These are phyloP conservation scores for Leptinotarsa defecta DNA, from an alignment of 1,140 invertebrate genomes.

Conservation along the genomic window DNA sequence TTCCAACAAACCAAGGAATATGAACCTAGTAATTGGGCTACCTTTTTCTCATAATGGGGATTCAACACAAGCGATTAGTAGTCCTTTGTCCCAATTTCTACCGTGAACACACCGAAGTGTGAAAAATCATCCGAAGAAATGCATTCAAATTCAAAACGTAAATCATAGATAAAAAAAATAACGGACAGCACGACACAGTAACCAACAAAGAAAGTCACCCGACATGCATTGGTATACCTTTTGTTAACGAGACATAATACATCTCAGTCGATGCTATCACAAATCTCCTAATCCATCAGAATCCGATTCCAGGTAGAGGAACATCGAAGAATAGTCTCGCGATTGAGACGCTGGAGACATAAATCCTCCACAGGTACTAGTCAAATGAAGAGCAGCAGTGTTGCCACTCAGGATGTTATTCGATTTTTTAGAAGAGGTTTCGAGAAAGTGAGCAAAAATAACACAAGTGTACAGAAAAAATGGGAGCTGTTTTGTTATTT, in stretches of 20 bases:
- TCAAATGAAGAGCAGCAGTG: conserved; percentile 7
- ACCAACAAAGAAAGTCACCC: conserved; percentile 5
- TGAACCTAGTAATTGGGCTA: too few species aligned
- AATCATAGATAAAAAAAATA: background rate
- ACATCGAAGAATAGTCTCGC: conserved; percentile 19
- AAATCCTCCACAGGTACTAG: conserved; percentile 38
- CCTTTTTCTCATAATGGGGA: too few species aligned
- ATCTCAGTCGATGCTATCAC: background rate
- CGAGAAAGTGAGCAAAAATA: too few species aligned
- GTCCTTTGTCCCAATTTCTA: too few species aligned
- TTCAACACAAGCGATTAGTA: too few species aligned
- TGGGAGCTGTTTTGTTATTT: too few species aligned
- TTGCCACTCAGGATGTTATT: background rate
- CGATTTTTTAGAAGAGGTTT: too few species aligned
- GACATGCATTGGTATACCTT: background rate
- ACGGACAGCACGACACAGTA: background rate
- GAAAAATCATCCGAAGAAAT: background rate
- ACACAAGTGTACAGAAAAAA: too few species aligned
- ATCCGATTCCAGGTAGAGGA: background rate
- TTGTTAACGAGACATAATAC: conserved; percentile 6
- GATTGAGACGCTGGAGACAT: conserved; percentile 34
- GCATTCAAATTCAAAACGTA: background rate
- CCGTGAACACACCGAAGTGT: background rate
- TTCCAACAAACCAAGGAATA: too few species aligned
- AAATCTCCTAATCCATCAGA: background rate